These are phyloP conservation scores for Cladopsammia gracilis DNA, from an alignment of 64 coral and sea anemone genomes.

Conservation along the genomic window DNA sequence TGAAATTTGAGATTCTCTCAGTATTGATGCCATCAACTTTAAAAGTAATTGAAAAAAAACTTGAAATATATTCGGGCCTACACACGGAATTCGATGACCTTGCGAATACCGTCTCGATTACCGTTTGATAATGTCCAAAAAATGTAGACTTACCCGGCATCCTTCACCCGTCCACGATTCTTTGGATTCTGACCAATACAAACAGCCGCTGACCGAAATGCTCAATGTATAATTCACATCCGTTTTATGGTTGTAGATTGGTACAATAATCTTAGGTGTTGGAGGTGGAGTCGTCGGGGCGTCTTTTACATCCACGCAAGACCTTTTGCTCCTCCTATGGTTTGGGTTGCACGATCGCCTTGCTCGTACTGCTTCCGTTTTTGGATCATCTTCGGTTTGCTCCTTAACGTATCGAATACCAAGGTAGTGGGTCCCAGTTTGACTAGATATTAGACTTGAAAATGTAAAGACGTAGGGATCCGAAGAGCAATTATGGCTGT, in stretches of 20 bases:
- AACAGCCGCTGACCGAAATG: slow-evolving; percentile 74
- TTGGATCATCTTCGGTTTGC: neutral
- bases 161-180: slow-evolving; percentile 85
- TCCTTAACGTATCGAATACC: slow-evolving; percentile 33
- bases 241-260: slow-evolving; percentile 65
- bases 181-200: slow-evolving; percentile 80
- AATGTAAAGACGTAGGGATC: slow-evolving; percentile 65
- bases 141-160: slow-evolving; percentile 65
- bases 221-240: slow-evolving; percentile 89
- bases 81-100: no score
- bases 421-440: slow-evolving; percentile 61
- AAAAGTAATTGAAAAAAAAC: no score
- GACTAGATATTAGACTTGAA: slow-evolving; percentile 26
- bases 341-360: slow-evolving; percentile 60
- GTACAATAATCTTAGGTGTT: slow-evolving; percentile 68
- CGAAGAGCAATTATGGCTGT: slow-evolving; percentile 14
- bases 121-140: neutral
- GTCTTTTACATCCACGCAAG: slow-evolving; percentile 88
- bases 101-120: no score
- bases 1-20: no score
- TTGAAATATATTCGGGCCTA: no score
- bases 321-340: slow-evolving; percentile 74
- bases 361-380: neutral
- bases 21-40: no score
- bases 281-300: slow-evolving; percentile 85